Base-by-base conservation (phyloP, 2,888 invertebrate genomes). In the Cataglyphis livida region DNA sequence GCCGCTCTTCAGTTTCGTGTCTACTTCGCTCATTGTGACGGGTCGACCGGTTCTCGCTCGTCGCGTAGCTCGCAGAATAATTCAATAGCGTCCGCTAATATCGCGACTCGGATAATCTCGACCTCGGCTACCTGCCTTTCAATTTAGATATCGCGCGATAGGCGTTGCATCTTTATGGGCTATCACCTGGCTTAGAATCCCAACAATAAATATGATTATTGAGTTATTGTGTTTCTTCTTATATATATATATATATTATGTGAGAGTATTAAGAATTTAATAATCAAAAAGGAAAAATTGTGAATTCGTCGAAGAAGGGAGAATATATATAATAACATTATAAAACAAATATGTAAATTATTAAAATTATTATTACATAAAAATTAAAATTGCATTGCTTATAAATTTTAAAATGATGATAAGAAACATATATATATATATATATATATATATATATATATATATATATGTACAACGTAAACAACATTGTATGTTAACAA, bases 1-100 rank as follows among this genome's bases (percentile, higher is more conserved):
- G 74, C 66, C 85, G 70, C 64, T 82, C 32, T 73, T 71, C 62
- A 51, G 65, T 87, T 82, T 81, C 87, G 79, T 66, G 75, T 59
- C 81, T 57, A 64, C 62, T 64, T 82, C 66, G 59, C 59, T 66
- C 44, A 74, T 76, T 38, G 54, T 74, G 68, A 65, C 81, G 59
- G 68, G 18, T 25, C 73, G 48, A 78, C 86, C 76, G 73, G 54
- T 41, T 68, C 61, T 32, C 71, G 25, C 57, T 70, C 70, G 32
- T 79, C 59, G 78, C 78, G 25, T 59, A 32, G 7, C 71, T 70
- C 59, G 71, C 71, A 79, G 44, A 79, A 79, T 79, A 70, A 79
- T 79, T 79, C 70, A 79, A 79, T 79, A 79, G 71, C 59, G 44
- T 70, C 51, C 71, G 78, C 71, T 70, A 70, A 79, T 70, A 59